Evolutionary conservation across 2,888 invertebrate genomes (phyloP).

Genomic region (Mylabris sibirica): DNA sequence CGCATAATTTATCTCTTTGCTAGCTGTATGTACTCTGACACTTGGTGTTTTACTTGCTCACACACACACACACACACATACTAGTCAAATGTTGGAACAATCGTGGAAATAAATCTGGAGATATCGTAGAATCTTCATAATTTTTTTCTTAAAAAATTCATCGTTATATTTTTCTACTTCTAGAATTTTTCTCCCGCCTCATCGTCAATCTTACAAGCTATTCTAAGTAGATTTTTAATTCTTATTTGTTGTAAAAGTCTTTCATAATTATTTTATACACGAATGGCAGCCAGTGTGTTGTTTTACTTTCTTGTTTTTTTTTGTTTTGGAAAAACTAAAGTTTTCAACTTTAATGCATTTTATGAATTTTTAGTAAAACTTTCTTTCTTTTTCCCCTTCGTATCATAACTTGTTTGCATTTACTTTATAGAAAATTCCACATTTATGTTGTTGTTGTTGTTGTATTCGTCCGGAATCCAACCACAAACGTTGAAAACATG

Average conservation of each 20-base stretch:
- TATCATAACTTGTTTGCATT: constrained; percentile 6
- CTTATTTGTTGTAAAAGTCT: constrained; percentile 10
- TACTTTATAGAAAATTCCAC: constrained; percentile 14
- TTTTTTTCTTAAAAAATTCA: background rate
- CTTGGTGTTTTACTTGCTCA: constrained; percentile 32
- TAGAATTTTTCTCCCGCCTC: background rate
- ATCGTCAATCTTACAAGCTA: background rate
- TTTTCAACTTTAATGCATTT: constrained; percentile 8
- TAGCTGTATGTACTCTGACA: constrained; percentile 37
- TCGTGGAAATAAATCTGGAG: background rate
- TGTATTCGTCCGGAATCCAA: background rate
- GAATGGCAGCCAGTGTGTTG: background rate
- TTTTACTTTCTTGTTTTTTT: background rate
- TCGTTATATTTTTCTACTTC: background rate
- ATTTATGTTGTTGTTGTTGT: constrained; percentile 3
- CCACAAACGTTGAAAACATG: constrained; percentile 10
- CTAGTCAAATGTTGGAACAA: constrained; percentile 28
- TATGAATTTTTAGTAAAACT: constrained; percentile 9
- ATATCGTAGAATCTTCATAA: background rate
- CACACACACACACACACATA: constrained; percentile 14
- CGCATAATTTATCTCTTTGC: constrained; percentile 45
- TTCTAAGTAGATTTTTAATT: background rate
- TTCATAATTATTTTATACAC: constrained; percentile 9
- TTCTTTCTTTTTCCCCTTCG: background rate
- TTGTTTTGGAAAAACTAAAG: background rate